phyloP scores from a whole-genome alignment of 2,797 vertebrate species.

The Sebastes hubbsi region DNA sequence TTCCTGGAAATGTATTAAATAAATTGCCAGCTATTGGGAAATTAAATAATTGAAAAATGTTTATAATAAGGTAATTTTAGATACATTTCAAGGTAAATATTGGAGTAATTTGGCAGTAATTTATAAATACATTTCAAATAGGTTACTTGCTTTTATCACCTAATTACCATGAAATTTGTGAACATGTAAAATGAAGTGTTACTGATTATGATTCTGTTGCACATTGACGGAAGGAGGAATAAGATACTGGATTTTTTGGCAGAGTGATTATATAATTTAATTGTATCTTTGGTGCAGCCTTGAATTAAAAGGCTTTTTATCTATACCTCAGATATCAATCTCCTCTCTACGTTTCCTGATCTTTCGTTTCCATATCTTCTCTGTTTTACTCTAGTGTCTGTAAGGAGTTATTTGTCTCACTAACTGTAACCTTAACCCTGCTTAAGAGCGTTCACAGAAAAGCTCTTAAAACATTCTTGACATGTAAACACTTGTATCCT shows the following conservation, averaged over 20 bases:
- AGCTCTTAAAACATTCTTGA: not conserved
- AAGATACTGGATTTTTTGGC: not conserved
- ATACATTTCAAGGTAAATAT: no score
- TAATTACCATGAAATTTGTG: no score
- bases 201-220: no score
- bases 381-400: not conserved
- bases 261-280: not conserved
- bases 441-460: not conserved
- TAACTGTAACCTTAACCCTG: not conserved
- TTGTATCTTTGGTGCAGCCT: constrained; percentile 1
- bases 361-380: not conserved
- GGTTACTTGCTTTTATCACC: no score
- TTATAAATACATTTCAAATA: no score
- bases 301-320: not conserved
- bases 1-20: no score
- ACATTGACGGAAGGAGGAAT: not conserved
- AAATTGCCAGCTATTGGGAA: no score
- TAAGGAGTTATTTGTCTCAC: not conserved
- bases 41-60: no score
- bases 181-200: no score
- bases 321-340: constrained; percentile 2
- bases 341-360: not conserved
- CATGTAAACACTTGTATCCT: constrained; percentile 9
- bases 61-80: no score
- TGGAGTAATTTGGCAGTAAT: no score